These are phyloP conservation scores for Theristicus caerulescens DNA, from an alignment of 2,113 vertebrate species.

Conservation along the genomic window DNA sequence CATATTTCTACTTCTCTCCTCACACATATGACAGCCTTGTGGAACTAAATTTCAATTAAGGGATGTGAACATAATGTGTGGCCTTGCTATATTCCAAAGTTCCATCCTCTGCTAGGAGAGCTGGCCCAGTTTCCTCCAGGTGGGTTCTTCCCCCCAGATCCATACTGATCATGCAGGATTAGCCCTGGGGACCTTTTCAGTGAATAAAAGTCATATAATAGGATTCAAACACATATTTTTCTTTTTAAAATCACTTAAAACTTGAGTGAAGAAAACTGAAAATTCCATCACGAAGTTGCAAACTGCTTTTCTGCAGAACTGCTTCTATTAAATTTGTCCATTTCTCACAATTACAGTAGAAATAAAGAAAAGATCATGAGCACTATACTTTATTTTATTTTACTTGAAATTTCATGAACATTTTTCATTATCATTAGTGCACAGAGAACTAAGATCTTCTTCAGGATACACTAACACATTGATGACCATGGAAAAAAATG, in stretches of 20 bases:
- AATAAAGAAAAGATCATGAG: not conserved
- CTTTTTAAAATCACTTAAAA: not conserved
- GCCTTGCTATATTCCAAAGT: not conserved
- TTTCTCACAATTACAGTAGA: not conserved
- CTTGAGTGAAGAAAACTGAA: not conserved
- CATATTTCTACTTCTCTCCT: not conserved
- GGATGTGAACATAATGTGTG: not conserved
- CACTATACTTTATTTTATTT: not conserved
- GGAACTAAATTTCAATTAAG: not conserved
- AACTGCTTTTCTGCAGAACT: conserved; percentile 3
- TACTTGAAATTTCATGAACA: not conserved
- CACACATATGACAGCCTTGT: not conserved
- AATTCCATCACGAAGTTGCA: not conserved
- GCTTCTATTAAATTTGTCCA: not conserved
- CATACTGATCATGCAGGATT: not conserved
- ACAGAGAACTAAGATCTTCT: not conserved
- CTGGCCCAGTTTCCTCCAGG: not conserved
- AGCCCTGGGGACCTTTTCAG: not conserved
- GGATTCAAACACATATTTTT: not conserved
- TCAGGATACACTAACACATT: not conserved
- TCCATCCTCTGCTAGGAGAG: not conserved
- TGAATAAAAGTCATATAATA: not conserved
- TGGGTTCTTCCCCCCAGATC: not conserved
- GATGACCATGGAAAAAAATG: not conserved
- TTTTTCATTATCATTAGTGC: not conserved